These are phyloP conservation scores for Parapsyche elsis DNA, from an alignment of 1,140 invertebrate genomes.

Conservation along the genomic window DNA sequence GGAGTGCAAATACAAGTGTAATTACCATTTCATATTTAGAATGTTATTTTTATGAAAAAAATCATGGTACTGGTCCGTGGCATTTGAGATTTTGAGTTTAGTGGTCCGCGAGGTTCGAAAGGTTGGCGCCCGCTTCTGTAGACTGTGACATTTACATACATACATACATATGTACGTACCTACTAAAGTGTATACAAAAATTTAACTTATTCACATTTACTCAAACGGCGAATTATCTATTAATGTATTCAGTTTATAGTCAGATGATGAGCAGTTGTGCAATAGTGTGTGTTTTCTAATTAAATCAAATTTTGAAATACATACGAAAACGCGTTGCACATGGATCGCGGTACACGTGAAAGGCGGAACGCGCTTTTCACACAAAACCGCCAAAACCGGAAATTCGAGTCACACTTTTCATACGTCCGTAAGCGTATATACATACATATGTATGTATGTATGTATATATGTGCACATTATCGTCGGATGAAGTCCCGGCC, in stretches of 20 bases:
- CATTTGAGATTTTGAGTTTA: too few species aligned
- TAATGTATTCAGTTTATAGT: too few species aligned
- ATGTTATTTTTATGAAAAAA: too few species aligned
- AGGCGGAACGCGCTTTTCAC: slow-evolving; percentile 23
- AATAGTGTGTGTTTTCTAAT: neutral
- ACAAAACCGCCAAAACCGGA: slow-evolving; percentile 15
- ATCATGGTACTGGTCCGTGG: too few species aligned
- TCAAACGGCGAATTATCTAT: too few species aligned
- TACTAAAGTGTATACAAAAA: neutral
- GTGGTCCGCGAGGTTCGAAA: too few species aligned
- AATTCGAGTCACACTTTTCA: slow-evolving; percentile 10
- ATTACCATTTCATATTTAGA: too few species aligned
- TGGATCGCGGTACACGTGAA: neutral
- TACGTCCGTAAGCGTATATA: neutral
- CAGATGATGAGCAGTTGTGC: too few species aligned
- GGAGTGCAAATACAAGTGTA: too few species aligned
- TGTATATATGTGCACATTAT: neutral
- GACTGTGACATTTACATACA: neutral
- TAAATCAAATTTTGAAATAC: slow-evolving; percentile 6
- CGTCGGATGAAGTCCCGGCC: neutral
- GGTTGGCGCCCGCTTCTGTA: too few species aligned
- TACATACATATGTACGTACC: neutral
- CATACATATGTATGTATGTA: neutral
- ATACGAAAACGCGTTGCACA: neutral
- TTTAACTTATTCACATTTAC: too few species aligned